Evolutionary conservation across 2,888 invertebrate genomes (phyloP), one percentile per base, ranked within the genome.

Genomic region (Siphlonurus alternatus): DNA sequence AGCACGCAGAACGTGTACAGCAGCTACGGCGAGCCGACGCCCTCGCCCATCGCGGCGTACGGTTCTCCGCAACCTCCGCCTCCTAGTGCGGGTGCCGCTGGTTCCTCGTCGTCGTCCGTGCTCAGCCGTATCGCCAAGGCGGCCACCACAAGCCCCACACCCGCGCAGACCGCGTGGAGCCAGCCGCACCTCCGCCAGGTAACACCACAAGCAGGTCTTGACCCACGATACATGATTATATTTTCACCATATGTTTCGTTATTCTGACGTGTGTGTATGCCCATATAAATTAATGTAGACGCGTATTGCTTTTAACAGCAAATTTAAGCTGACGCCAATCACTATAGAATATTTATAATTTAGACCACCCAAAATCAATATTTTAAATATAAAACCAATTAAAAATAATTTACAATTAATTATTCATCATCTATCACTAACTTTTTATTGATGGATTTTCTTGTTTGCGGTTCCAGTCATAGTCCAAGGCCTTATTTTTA

Each of bases 11-110:
- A 84, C 70, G 82, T 86, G 23, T 87, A 87, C 71, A 75, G 76
- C 54, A 84, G 81, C 68, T 79, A 76, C 63, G 90, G 89, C 69
- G 92, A 88, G 75, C 81, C 88, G 38, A 88, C 87, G 64, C 84
- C 87, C 63, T 89, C 89, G 23, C 89, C 87, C 54, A 80, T 82
- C 2, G 63, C 63, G 23, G 64, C 64, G 2, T 83, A 82, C 69
- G 83, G 82, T 53, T 73, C 73, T 56, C 73, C 73, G 23, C 81
- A 80, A 64, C 80, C 74, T 73, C 84, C 82, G 70, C 83, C 81
- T 73, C 82, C 74, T 73, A 70, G 70, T 62, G 71, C 72, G 23
- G 67, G 66, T 69, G 62, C 63, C 68, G 68, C 71, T 62, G 70
- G 70, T 63, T 69, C 70, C 64, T 68, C 69, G 63, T 70, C 71